Evolutionary conservation across 23 tunicate species (phyloP).

Genomic region (Botrylloides violaceus): DNA sequence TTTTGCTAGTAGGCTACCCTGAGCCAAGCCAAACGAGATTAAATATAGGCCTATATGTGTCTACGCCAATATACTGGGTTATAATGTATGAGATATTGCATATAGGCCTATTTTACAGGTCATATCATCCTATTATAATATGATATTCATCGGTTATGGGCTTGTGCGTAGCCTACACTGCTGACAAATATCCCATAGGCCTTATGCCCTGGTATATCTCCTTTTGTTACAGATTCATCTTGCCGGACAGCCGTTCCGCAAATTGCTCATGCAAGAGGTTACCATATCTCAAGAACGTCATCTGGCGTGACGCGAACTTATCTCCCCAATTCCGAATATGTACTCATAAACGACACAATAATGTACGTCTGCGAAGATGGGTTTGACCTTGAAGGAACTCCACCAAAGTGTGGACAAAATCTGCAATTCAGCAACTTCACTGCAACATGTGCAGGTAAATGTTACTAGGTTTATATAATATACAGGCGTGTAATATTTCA

Average conservation of each 20-base stretch:
- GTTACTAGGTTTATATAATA: background rate
- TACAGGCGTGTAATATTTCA: too few species aligned
- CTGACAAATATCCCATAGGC: too few species aligned
- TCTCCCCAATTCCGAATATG: background rate
- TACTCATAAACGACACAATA: background rate
- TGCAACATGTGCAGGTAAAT: background rate
- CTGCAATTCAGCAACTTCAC: background rate
- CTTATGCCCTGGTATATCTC: too few species aligned
- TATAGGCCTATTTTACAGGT: too few species aligned
- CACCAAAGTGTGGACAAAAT: background rate
- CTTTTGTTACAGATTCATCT: background rate
- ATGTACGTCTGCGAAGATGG: constrained; percentile 16
- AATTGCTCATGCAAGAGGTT: background rate
- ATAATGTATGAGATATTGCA: too few species aligned
- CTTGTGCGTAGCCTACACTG: too few species aligned
- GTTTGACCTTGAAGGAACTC: background rate
- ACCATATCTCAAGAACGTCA: background rate
- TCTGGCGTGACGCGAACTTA: background rate
- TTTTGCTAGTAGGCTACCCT: too few species aligned
- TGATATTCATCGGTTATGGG: too few species aligned
- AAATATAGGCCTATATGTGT: too few species aligned
- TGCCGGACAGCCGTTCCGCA: background rate
- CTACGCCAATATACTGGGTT: too few species aligned
- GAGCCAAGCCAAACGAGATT: too few species aligned
- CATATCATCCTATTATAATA: too few species aligned